Percentiles rank a stretch among this genome's conserved stretches.
These are phyloP conservation scores for Athene cunicularia DNA, from an alignment of 2,113 vertebrate species.

Conservation along the genomic window DNA sequence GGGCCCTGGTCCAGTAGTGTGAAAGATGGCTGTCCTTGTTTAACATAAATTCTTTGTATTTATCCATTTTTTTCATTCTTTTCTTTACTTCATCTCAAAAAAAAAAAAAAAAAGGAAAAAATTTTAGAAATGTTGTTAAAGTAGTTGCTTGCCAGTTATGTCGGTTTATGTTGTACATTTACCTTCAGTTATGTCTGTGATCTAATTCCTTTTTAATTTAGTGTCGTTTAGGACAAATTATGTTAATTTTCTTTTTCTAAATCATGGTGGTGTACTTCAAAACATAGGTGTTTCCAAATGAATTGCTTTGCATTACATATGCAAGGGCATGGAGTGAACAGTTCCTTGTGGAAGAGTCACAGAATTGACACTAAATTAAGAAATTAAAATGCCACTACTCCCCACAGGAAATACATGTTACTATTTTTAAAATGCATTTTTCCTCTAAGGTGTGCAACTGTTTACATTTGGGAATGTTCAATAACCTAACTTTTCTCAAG, in stretches of 20 bases:
- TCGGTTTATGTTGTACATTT: conserved; percentile 91
- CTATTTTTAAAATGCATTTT: conserved; percentile 59
- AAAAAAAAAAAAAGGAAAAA: conserved; percentile 73
- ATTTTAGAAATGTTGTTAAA: conserved; percentile 85
- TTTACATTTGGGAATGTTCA: conserved; percentile 74
- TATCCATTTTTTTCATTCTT: conserved; percentile 86
- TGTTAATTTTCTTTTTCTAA: conserved; percentile 83
- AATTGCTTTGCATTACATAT: conserved; percentile 85
- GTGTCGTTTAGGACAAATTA: conserved; percentile 98
- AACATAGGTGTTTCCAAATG: conserved; percentile 73
- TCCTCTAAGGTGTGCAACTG: conserved; percentile 68
- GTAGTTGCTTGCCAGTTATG: conserved; percentile 90
- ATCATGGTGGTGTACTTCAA: conserved; percentile 75
- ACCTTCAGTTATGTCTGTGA: conserved; percentile 86
- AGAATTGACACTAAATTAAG: conserved; percentile 71
- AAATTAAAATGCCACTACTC: conserved; percentile 36
- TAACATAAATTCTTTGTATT: conserved; percentile 84
- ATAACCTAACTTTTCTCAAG: conserved; percentile 67
- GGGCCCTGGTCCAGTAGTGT: conserved; percentile 87
- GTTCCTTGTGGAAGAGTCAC: conserved; percentile 69
- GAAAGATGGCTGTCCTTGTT: conserved; percentile 95
- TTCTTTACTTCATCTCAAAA: conserved; percentile 83
- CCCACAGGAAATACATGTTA: conserved; percentile 58
- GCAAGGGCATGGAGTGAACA: conserved; percentile 82
- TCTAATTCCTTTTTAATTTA: conserved; percentile 82